Conservation (phyloP, 1,140 invertebrate species). For the Gryon sp. region DNA sequence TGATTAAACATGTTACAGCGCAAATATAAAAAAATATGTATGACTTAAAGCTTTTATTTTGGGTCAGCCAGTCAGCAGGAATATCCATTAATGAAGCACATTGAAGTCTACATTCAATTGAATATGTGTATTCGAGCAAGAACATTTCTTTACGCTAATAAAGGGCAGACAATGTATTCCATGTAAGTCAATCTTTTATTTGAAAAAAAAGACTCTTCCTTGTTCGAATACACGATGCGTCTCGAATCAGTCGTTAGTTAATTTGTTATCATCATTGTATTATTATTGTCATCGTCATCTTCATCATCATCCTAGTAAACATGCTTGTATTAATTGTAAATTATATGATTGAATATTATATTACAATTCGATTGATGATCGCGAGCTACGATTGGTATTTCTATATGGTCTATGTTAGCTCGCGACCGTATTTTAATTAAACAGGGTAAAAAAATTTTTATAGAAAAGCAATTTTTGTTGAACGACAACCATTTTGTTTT, state of each 20-base stretch:
- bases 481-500: conserved; percentile 75
- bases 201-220: too few relatives aligned
- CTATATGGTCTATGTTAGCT: conserved; percentile 62
- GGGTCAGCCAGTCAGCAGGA: too few relatives aligned
- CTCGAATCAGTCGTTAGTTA: conserved; percentile 47
- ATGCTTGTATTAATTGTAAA: conserved; percentile 54
- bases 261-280: conserved; percentile 43
- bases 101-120: conserved; percentile 6
- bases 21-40: too few relatives aligned
- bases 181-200: too few relatives aligned
- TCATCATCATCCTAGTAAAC: conserved; percentile 43
- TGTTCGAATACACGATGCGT: too few relatives aligned
- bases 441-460: conserved; percentile 76
- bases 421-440: conserved; percentile 75
- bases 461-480: conserved; percentile 67
- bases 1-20: too few relatives aligned
- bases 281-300: conserved; percentile 55
- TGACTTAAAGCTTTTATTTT: conserved; percentile 10
- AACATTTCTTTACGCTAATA: too few relatives aligned
- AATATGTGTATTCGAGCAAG: too few relatives aligned
- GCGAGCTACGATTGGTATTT: conserved; percentile 58
- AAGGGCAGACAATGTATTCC: too few relatives aligned
- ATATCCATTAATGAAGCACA: too few relatives aligned
- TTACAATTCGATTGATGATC: conserved; percentile 67
- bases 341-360: conserved; percentile 54